These are phyloP conservation scores for Cebidichthys violaceus DNA, from an alignment of 2,113 vertebrate species.

Conservation along the genomic window DNA sequence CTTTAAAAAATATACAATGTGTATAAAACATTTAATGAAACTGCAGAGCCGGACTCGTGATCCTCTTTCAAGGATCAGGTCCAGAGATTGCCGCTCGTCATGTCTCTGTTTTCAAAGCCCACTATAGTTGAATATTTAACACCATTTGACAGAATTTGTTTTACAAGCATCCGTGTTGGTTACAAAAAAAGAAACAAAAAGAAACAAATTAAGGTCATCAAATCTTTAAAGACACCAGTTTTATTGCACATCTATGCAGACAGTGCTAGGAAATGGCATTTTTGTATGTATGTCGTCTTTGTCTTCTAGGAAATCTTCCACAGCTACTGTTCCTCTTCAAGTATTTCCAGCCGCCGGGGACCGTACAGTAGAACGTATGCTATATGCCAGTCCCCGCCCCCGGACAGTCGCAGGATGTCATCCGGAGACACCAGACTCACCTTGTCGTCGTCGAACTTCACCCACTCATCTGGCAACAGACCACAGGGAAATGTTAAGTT, in stretches of 20 bases:
- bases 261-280: conserved; percentile 85
- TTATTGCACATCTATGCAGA: conserved; percentile 97
- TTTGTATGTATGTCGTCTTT: conserved; percentile 76
- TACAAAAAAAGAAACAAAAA: conserved; percentile 70
- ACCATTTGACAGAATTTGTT: conserved; percentile 71
- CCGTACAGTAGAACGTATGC: conserved; percentile 98
- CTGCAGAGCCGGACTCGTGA: conserved; percentile 64
- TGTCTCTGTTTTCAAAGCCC: conserved; percentile 60
- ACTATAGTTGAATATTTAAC: conserved; percentile 69
- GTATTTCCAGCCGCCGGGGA: conserved; percentile 91
- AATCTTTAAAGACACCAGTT: conserved; percentile 88
- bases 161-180: conserved; percentile 76
- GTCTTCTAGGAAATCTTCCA: conserved; percentile 53
- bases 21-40: conserved; percentile 82
- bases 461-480: conserved; percentile 92
- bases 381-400: conserved; percentile 99
- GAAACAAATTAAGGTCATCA: conserved; percentile 73
- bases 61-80: conserved; percentile 62
- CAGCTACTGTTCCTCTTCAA: conserved; percentile 86
- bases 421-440: conserved; percentile 97
- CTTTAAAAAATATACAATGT: conserved; percentile 83
- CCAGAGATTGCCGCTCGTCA: conserved; percentile 57
- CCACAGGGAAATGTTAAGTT: background rate
- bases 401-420: conserved; percentile 96
- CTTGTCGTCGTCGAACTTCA: conserved; percentile 99